A percentile compares a stretch with the other conserved stretches of the same genome.
Evolutionary conservation across 2,797 vertebrate species (phyloP).

Genomic region (Coilia nasus): DNA sequence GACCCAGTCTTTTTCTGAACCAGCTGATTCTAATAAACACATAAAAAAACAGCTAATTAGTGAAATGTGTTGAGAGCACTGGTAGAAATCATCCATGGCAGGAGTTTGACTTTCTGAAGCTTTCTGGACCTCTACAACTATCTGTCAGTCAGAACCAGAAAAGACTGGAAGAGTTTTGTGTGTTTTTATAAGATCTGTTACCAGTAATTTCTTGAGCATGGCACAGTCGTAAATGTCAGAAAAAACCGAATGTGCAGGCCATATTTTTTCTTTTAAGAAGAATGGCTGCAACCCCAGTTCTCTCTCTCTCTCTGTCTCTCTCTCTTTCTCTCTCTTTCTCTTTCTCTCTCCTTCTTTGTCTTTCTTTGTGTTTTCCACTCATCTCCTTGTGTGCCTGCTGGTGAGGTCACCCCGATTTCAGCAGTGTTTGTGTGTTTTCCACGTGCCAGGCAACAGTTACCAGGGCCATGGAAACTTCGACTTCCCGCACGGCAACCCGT

Average conservation of each 20-base stretch:
- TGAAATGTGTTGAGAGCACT: too few species aligned
- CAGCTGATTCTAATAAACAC: too few species aligned
- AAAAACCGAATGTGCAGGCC: slow-evolving; percentile 26
- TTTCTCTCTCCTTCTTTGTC: not conserved
- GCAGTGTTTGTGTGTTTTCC: slow-evolving; percentile 35
- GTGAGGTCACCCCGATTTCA: slow-evolving; percentile 44
- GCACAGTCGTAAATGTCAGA: slow-evolving; percentile 34
- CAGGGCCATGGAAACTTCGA: slow-evolving; percentile 96
- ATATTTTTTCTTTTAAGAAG: not conserved
- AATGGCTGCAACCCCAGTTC: slow-evolving; percentile 2
- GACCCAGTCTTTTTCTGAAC: too few species aligned
- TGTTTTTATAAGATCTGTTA: not conserved
- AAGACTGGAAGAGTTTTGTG: not conserved
- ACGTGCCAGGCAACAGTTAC: slow-evolving; percentile 89
- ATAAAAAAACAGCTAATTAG: too few species aligned
- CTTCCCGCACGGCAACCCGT: slow-evolving; percentile 92
- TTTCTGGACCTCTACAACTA: not conserved
- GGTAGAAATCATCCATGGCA: too few species aligned
- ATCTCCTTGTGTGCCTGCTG: slow-evolving; percentile 20
- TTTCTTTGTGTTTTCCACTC: slow-evolving; percentile 20
- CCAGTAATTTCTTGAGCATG: not conserved
- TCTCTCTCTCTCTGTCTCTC: slow-evolving; percentile 29
- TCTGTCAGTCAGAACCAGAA: not conserved
- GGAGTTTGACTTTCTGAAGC: not conserved
- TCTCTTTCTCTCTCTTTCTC: not conserved